phyloP scores from a whole-genome alignment of 2,888 invertebrate species.

The Bellardia bayeri region DNA sequence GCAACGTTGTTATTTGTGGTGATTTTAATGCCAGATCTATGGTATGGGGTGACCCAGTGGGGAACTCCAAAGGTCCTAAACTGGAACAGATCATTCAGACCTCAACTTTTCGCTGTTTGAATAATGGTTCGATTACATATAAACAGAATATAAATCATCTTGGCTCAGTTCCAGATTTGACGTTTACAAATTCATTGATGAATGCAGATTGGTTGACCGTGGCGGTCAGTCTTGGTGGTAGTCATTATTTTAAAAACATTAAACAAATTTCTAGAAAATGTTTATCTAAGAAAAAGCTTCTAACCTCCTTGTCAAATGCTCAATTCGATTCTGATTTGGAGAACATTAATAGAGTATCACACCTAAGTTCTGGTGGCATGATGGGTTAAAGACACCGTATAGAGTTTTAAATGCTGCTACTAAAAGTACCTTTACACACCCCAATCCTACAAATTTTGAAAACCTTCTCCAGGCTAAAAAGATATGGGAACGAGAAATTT shows the following conservation, averaged over 20 bases:
- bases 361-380: slow-evolving; percentile 18
- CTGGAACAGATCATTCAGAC: too few species aligned
- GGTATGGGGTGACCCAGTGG: background rate
- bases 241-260: slow-evolving; percentile 29
- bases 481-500: too few species aligned
- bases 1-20: background rate
- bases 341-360: background rate
- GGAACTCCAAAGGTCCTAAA: background rate
- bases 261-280: background rate
- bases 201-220: background rate
- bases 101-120: too few species aligned
- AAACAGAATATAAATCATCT: background rate
- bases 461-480: background rate
- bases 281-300: slow-evolving; percentile 4
- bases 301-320: background rate
- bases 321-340: background rate
- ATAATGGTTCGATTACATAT: slow-evolving; percentile 3
- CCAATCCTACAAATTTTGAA: background rate
- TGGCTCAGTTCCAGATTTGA: slow-evolving; percentile 11
- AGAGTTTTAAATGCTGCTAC: slow-evolving; percentile 15
- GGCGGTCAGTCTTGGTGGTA: slow-evolving; percentile 32
- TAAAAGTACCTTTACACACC: background rate
- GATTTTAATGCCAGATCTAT: slow-evolving; percentile 12
- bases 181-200: background rate
- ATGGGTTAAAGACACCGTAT: background rate